A percentile compares a stretch with the other conserved stretches of the same genome.
These are phyloP conservation scores for Pteruthius melanotis DNA, from an alignment of 2,113 vertebrate genomes.

Conservation along the genomic window DNA sequence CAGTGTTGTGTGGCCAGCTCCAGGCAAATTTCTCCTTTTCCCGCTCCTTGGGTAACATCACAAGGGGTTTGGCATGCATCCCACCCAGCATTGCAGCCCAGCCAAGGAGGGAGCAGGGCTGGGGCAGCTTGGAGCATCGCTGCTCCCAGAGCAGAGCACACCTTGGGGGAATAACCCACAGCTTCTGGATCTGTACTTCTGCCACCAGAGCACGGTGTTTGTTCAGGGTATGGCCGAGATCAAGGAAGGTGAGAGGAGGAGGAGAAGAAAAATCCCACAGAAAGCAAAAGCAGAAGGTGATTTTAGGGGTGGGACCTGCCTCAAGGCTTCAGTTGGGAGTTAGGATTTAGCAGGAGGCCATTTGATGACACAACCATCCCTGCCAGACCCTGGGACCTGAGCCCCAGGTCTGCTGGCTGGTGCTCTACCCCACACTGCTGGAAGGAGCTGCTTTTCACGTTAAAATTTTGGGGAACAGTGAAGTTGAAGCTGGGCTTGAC, in stretches of 20 bases:
- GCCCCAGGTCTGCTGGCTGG: neutral
- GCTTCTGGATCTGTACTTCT: too few species aligned
- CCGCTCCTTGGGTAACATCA: neutral
- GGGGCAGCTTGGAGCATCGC: neutral
- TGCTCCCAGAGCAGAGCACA: neutral
- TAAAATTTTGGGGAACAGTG: neutral
- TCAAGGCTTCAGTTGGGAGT: neutral
- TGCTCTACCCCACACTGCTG: neutral
- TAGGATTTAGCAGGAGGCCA: neutral
- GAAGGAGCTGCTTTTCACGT: neutral
- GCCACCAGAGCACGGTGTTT: neutral
- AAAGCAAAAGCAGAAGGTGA: neutral
- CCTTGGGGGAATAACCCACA: accelerated
- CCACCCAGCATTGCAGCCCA: neutral
- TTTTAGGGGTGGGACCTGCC: neutral
- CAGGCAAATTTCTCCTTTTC: neutral
- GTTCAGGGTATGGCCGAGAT: neutral
- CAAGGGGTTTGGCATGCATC: neutral
- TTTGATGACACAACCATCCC: neutral
- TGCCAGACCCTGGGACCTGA: neutral
- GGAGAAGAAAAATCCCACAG: neutral
- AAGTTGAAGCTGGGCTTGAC: neutral
- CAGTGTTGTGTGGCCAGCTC: accelerated
- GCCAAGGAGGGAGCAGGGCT: neutral
- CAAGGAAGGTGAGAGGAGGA: neutral